Evolutionary conservation across 2,888 invertebrate genomes (phyloP).

Genomic region (Oscheius myriophilus): DNA sequence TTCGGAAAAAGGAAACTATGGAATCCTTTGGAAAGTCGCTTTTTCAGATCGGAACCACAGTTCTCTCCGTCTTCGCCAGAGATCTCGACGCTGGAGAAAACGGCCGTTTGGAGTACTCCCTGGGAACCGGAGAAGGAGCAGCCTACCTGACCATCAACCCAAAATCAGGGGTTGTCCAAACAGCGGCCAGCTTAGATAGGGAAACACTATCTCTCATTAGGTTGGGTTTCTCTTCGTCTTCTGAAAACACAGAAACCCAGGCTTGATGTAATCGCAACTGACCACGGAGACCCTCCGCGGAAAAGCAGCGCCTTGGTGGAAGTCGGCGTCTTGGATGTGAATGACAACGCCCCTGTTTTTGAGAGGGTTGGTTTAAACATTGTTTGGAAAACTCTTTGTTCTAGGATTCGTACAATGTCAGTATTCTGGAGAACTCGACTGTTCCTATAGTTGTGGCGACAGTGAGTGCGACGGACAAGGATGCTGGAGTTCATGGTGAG

Average conservation of each 20-base stretch:
- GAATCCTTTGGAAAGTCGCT: too few relatives aligned
- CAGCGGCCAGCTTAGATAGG: conserved; percentile 85
- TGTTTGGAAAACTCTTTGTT: neutral
- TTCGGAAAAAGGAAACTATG: too few relatives aligned
- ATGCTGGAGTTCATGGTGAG: conserved; percentile 87
- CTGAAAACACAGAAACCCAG: conserved; percentile 22
- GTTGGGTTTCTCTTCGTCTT: too few relatives aligned
- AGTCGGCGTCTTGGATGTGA: conserved; percentile 64
- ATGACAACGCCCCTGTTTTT: conserved; percentile 69
- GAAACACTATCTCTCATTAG: conserved; percentile 74
- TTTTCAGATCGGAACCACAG: conserved; percentile 65
- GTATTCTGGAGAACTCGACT: conserved; percentile 83
- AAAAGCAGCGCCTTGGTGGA: conserved; percentile 61
- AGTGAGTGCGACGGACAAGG: conserved; percentile 83
- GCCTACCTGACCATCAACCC: conserved; percentile 84
- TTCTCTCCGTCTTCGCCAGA: conserved; percentile 77
- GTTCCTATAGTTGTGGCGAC: conserved; percentile 85
- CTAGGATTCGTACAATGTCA: conserved; percentile 56
- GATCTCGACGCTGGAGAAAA: conserved; percentile 91
- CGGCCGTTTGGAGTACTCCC: conserved; percentile 75
- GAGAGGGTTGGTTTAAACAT: conserved; percentile 74
- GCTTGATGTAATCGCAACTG: conserved; percentile 68
- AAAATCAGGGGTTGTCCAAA: conserved; percentile 91
- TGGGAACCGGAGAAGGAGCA: conserved; percentile 53
- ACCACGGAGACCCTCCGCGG: conserved; percentile 59